Conservation (phyloP, 1,140 invertebrate species). For the Dinoponera quadriceps region DNA sequence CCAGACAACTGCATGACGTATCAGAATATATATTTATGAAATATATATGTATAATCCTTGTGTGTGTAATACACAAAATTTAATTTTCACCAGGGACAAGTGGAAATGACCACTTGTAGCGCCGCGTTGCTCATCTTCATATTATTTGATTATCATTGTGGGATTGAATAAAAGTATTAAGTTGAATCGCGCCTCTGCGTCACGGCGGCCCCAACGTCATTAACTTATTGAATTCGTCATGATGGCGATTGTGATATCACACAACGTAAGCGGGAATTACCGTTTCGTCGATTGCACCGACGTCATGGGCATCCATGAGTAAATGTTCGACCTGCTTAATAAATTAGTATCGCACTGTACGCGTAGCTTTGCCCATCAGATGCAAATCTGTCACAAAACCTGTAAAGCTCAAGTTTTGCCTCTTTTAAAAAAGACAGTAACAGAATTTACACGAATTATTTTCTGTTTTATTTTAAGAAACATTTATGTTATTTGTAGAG, state of each 20-base stretch:
- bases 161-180: slow-evolving; percentile 59
- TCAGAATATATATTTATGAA: no score
- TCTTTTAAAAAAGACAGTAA: neutral
- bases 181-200: slow-evolving; percentile 22
- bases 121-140: slow-evolving; percentile 40
- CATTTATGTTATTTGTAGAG: no score
- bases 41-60: no score
- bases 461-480: no score
- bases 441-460: neutral
- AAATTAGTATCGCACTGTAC: slow-evolving; percentile 33
- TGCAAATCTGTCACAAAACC: neutral
- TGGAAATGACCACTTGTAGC: neutral
- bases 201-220: slow-evolving; percentile 55
- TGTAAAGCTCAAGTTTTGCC: neutral
- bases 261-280: slow-evolving; percentile 40
- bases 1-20: no score
- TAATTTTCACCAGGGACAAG: neutral
- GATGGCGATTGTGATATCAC: slow-evolving; percentile 33
- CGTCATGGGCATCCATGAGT: slow-evolving; percentile 48
- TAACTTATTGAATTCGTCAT: slow-evolving; percentile 60
- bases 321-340: slow-evolving; percentile 59
- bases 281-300: neutral
- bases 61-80: neutral
- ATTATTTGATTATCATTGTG: slow-evolving; percentile 42
- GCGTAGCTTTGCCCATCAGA: neutral